Base-by-base conservation (phyloP, 1,140 invertebrate species). In the Ostrea edulis region DNA sequence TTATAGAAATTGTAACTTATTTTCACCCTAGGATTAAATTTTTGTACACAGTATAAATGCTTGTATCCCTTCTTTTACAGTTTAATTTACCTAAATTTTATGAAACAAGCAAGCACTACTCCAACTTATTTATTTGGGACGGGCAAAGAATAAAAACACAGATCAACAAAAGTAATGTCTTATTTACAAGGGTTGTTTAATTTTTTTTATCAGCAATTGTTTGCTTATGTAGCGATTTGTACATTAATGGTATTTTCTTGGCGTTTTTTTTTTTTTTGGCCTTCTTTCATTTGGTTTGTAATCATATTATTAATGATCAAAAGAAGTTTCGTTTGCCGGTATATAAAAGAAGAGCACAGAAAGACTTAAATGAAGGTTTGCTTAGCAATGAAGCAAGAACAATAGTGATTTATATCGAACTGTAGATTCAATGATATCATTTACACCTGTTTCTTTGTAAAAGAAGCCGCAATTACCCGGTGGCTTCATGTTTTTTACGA, bases 151-250 rank as follows among this genome's bases (percentile, higher is more conserved):
- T 11, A 11, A 71, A 71, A 25, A 14, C 22, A 20, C 25, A 29
- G 29, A 71, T 71, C 5, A 71, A 71, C 68, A 71, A 9, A 29
- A 62, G 1, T 71, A 29, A 14, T 11, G 68, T 71, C 22, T 35
- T 11, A 9, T 12, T 71, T 71, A 11, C 22, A 7, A 71, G 11
- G 22, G 22, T 71, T 71, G 68, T 71, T 35, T 14, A 8, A 25
- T 71, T 71, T 29, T 25, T 71, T 71, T 29, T 25, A 29, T 71
- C 25, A 29, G 25, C 68, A 71, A 71, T 71, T 25, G 25, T 71
- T 71, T 71, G 68, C 68, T 71, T 71, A 71, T 71, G 25, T 71
- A 71, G 25, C 29, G 22, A 71, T 71, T 71, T 29, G 11, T 35
- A 22, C 68, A 29, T 29, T 9, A 29, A 62, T 62, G 55, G 29